Percentiles rank a stretch among this genome's conserved stretches.
These are phyloP conservation scores for Hapalemur alaotrensis DNA, from an alignment of 2,797 vertebrate genomes.

Conservation along the genomic window DNA sequence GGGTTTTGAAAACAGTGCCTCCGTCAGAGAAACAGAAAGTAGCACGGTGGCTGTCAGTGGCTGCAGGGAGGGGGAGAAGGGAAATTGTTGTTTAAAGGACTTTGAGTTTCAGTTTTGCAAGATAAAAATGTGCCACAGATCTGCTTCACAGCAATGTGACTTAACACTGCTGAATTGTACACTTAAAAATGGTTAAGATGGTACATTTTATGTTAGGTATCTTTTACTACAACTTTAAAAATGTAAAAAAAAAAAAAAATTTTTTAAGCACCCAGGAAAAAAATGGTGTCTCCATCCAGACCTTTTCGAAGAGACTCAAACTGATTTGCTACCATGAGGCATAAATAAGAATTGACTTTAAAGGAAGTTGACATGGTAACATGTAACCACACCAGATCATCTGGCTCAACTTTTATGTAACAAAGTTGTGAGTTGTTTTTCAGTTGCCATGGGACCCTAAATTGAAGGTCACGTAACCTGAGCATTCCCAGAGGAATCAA, in stretches of 20 bases:
- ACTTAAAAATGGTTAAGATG: background rate
- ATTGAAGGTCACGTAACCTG: background rate
- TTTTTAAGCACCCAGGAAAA: background rate
- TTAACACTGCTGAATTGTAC: background rate
- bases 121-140: background rate
- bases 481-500: background rate
- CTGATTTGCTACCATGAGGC: background rate
- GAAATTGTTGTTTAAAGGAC: background rate
- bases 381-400: background rate
- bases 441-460: background rate
- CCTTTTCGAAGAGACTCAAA: background rate
- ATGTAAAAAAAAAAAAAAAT: background rate
- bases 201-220: background rate
- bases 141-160: background rate
- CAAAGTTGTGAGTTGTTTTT: background rate
- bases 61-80: background rate
- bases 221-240: background rate
- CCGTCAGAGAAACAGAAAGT: background rate
- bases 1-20: background rate
- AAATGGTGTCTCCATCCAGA: background rate
- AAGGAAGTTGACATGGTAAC: background rate
- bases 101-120: background rate
- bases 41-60: background rate
- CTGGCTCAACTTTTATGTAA: background rate
- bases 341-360: background rate